Evolutionary conservation across 2,113 vertebrate genomes (phyloP).

Genomic region (Chunga burmeisteri): DNA sequence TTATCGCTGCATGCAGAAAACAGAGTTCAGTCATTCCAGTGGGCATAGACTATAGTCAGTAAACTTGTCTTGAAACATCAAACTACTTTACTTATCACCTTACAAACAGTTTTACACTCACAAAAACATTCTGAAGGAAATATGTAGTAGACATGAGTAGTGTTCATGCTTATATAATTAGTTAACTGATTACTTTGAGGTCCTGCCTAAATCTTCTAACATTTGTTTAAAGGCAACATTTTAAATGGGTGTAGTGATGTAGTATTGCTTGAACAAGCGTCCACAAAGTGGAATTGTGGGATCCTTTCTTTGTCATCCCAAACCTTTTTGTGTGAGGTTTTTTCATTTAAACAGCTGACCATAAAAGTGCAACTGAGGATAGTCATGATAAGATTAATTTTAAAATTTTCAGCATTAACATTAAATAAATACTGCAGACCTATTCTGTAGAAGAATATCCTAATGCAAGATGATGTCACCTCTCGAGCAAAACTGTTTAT

Average conservation of each 20-base stretch:
- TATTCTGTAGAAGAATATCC: neutral
- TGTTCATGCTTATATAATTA: neutral
- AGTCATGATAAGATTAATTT: neutral
- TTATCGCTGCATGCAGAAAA: constrained; percentile 38
- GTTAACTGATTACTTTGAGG: constrained; percentile 5
- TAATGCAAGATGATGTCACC: neutral
- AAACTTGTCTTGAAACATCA: constrained; percentile 27
- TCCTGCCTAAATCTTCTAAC: constrained; percentile 7
- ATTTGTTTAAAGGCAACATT: neutral
- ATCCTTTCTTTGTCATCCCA: neutral
- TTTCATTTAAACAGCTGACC: neutral
- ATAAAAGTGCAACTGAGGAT: neutral
- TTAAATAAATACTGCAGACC: neutral
- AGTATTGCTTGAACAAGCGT: neutral
- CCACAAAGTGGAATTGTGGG: neutral
- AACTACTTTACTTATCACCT: constrained; percentile 25
- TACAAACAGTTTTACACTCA: neutral
- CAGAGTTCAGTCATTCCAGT: neutral
- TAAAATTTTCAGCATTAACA: neutral
- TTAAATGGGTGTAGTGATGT: neutral
- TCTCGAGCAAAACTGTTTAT: neutral
- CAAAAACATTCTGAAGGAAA: constrained; percentile 22
- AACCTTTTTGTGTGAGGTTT: neutral
- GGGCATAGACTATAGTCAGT: neutral
- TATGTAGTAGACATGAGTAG: neutral